Evolutionary conservation across 2,797 vertebrate species (phyloP).

Genomic region (Tadarida brasiliensis): DNA sequence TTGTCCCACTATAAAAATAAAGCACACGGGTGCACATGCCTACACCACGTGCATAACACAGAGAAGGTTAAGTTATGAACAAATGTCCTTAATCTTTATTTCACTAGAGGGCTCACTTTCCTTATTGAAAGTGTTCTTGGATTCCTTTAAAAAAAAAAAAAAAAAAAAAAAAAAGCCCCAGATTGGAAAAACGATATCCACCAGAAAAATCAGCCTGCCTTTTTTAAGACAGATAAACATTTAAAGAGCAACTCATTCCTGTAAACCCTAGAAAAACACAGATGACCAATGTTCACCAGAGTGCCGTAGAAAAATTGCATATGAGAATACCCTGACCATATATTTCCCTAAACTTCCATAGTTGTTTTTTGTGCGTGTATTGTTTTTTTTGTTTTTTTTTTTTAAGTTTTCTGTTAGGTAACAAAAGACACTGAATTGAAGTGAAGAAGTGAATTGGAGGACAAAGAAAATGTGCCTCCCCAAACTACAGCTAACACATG

Average conservation of each 20-base stretch:
- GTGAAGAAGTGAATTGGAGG: background rate
- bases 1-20: constrained; percentile 26
- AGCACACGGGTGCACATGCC: background rate
- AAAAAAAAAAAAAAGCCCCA: background rate
- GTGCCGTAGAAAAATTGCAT: background rate
- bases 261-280: background rate
- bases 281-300: background rate
- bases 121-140: constrained; percentile 48
- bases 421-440: background rate
- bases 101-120: constrained; percentile 80
- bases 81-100: constrained; percentile 60
- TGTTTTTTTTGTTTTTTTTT: background rate
- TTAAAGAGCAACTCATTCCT: background rate
- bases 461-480: background rate
- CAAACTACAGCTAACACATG: background rate
- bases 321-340: background rate
- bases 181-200: background rate
- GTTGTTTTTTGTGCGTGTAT: background rate
- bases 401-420: background rate
- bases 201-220: constrained; percentile 11
- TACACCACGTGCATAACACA: background rate
- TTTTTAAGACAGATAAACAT: background rate
- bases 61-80: background rate
- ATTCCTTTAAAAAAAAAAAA: background rate
- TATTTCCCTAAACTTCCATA: background rate